Evolutionary conservation across 1,140 invertebrate genomes (phyloP), one percentile per base, ranked within the genome.

Genomic region (Samia ricini): DNA sequence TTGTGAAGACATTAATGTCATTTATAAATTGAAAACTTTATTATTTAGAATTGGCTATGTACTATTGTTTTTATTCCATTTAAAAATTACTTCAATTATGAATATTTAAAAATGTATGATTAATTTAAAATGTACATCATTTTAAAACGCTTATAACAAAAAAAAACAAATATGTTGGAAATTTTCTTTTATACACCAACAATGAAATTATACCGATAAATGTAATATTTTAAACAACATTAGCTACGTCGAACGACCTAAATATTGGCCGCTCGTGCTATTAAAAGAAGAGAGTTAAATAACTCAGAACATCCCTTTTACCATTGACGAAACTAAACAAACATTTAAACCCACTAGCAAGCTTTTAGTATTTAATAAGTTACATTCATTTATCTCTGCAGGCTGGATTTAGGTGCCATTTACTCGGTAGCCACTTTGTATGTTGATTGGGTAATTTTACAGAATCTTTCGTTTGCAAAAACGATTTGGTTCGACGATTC

Each of bases 371-470:
- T 73, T 65, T 74, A 77, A 77, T 76, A 74, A 70, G 68, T 65
- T 71, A 71, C 76, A 76, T 71, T 79, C 72, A 76, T 81, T 83
- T 76, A 75, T 81, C 77, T 79, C 71, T 64, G 68, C 61, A 59
- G 57, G 52, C 54, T 72, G 71, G 71, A 74, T 79, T 76, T 72
- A 77, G 75, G 64, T 59, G 56, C 67, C 68, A 64, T 74, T 71
- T 70, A 63, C 65, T 66, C 60, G 68, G 61, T 68, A 73, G 69
- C 65, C 72, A 79, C 76, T 77, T 83, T 80, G 80, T 77, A 78
- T 81, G 77, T 76, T 79, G 77, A 80, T 80, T 81, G 74, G 72
- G 72, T 76, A 77, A 77, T 79, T 77, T 76, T 71, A 75, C 66
- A 69, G 74, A 75, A 79, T 67, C 70, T 74, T 69, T 71, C 65